Base-by-base conservation (phyloP, 2,888 invertebrate genomes). In the Hanleya hanleyi region DNA sequence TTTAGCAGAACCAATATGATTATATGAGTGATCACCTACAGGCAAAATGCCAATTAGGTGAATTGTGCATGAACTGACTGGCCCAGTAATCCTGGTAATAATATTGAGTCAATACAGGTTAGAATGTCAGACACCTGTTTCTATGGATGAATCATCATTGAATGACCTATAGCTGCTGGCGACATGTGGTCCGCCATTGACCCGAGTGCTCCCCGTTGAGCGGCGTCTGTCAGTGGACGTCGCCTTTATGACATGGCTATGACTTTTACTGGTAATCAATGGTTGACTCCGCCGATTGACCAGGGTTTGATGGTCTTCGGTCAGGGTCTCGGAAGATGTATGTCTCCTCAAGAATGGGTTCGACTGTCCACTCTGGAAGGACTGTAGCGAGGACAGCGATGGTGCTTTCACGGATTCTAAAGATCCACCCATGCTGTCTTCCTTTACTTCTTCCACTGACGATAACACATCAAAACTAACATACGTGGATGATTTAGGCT, bases 361-460 rank as follows among this genome's bases (percentile, higher is more conserved):
- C 15, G 64, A 64, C 57, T 29, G 22, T 4, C 64, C 38, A 36
- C 64, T 64, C 18, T 64, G 64, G 38, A 22, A 64, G 15, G 64
- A 64, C 35, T 37, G 37, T 15, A 79, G 64, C 9, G 83, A 80
- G 5, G 75, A 69, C 32, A 80, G 70, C 1, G 81, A 79, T 33
- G 75, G 76, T 9, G 80, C 73, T 26, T 81, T 78, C 18, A 85
- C 71, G 3, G 83, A 80, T 67, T 85, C 83, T 12, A 75, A 77
- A 3, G 84, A 82, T 0, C 79, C 78, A 1, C 41, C 51, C 64
- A 80, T 78, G 7, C 75, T 70, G 49, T 85, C 85, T 64, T 86
- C 87, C 15, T 77, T 77, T 41, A 84, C 85, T 69, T 87, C 87
- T 68, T 86, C 86, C 61, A 87, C 86, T 3, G 64, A 37, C 4